Percentiles rank a stretch among this genome's conserved stretches.
phyloP scores from a whole-genome alignment of 92 coral and sea anemone species.

The Phenganax stokvisi region DNA sequence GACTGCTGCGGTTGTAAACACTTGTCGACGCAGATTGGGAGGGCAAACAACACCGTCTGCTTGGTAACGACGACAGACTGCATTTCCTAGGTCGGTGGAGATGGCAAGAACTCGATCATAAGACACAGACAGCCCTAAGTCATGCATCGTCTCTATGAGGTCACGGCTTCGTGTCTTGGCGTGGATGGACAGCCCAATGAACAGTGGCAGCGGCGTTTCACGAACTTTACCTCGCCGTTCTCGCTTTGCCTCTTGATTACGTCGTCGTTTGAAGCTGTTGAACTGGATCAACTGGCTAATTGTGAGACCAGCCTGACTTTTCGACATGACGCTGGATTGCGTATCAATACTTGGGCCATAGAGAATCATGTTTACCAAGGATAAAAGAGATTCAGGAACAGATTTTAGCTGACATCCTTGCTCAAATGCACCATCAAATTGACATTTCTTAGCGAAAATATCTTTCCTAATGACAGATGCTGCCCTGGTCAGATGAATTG shows the following conservation, averaged over 20 bases:
- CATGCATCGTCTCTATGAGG: slow-evolving; percentile 34
- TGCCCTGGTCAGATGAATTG: slow-evolving; percentile 46
- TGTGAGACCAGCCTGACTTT: slow-evolving; percentile 49
- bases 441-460: slow-evolving; percentile 34
- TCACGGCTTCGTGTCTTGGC: slow-evolving; percentile 28
- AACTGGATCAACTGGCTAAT: slow-evolving; percentile 45
- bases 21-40: slow-evolving; percentile 33
- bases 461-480: slow-evolving; percentile 52
- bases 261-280: slow-evolving; percentile 18
- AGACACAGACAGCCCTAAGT: slow-evolving; percentile 44
- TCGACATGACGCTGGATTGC: slow-evolving; percentile 10
- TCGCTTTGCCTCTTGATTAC: slow-evolving; percentile 16
- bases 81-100: slow-evolving; percentile 58
- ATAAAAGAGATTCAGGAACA: slow-evolving; percentile 39
- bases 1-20: slow-evolving; percentile 46
- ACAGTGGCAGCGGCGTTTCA: slow-evolving; percentile 9
- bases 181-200: slow-evolving; percentile 12
- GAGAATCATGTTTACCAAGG: slow-evolving; percentile 42
- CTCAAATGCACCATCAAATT: slow-evolving; percentile 43
- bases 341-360: slow-evolving; percentile 46
- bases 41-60: slow-evolving; percentile 47
- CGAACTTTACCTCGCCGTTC: slow-evolving; percentile 14
- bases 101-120: slow-evolving; percentile 55
- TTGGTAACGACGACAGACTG: slow-evolving; percentile 41
- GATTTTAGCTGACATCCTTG: slow-evolving; percentile 42